Percentiles rank a stretch among this genome's conserved stretches.
Conservation (phyloP, 2,888 invertebrate genomes). For the Clostera curtula region DNA sequence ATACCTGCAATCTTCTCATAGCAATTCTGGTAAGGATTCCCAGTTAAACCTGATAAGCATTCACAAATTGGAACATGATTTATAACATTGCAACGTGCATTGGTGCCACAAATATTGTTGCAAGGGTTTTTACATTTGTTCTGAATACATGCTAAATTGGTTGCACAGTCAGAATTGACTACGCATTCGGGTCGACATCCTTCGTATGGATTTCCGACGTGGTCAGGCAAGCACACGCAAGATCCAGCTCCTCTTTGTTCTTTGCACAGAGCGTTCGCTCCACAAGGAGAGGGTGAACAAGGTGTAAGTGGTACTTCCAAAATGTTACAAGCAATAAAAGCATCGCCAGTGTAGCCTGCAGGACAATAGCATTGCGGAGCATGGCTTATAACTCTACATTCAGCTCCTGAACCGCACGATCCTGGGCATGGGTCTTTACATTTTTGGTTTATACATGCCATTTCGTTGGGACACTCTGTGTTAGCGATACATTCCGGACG, state of each 20-base stretch:
- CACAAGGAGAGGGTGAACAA: conserved; percentile 83
- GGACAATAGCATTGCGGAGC: conserved; percentile 84
- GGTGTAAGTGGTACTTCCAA: conserved; percentile 70
- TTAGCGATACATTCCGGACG: conserved; percentile 84
- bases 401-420: conserved; percentile 81
- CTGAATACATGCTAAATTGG: conserved; percentile 81
- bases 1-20: conserved; percentile 51
- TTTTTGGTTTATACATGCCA: conserved; percentile 83
- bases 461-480: conserved; percentile 80
- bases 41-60: conserved; percentile 77
- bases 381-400: conserved; percentile 83
- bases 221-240: conserved; percentile 80
- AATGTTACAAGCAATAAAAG: conserved; percentile 74
- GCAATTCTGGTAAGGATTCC: conserved; percentile 77
- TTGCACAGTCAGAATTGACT: conserved; percentile 82
- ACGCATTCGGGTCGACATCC: conserved; percentile 85
- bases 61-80: conserved; percentile 82
- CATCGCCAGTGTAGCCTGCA: conserved; percentile 77
- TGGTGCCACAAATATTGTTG: conserved; percentile 82
- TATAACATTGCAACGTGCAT: conserved; percentile 82
- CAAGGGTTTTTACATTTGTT: conserved; percentile 86
- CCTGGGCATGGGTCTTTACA: conserved; percentile 85
- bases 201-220: conserved; percentile 85
- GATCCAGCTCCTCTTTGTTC: conserved; percentile 79
- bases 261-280: conserved; percentile 82